Evolutionary conservation across 1,140 invertebrate species (phyloP).

Genomic region (Cydia amplana): DNA sequence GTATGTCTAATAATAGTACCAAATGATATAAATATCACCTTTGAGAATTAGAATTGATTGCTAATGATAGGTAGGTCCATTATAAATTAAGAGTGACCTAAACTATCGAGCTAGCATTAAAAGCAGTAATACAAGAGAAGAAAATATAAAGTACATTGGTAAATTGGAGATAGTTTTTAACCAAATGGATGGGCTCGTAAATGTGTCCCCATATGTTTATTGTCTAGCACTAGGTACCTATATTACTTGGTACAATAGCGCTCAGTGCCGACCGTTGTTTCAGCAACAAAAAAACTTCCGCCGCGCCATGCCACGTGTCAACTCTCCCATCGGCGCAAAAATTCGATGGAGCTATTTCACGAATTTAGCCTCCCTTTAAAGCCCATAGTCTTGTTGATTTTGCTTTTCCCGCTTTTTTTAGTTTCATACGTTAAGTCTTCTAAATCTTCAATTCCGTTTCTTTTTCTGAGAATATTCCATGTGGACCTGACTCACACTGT

Average conservation of each 20-base stretch:
- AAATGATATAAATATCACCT: no score
- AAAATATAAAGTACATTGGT: no score
- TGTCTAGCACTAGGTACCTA: background rate
- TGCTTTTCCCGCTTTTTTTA: background rate
- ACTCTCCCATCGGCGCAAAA: constrained; percentile 8
- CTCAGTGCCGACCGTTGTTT: background rate
- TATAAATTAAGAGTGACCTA: no score
- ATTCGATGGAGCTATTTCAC: constrained; percentile 17
- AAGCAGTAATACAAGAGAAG: background rate
- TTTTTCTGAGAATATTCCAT: background rate
- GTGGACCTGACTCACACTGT: no score
- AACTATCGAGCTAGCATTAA: no score
- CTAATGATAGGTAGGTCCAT: no score
- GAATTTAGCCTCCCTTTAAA: constrained; percentile 14
- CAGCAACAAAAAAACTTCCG: constrained; percentile 16
- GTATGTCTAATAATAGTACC: no score
- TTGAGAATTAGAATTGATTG: no score
- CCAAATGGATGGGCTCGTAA: no score
- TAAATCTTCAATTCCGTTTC: background rate
- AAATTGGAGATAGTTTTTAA: no score
- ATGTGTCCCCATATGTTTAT: background rate
- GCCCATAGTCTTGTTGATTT: constrained; percentile 7
- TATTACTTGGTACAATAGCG: background rate
- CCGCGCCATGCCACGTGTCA: constrained; percentile 8
- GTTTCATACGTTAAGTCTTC: background rate